A percentile compares a stretch with the other conserved stretches of the same genome.
These are phyloP conservation scores for Acanthococcus lagerstroemiae DNA, from an alignment of 2,888 invertebrate genomes.

Conservation along the genomic window DNA sequence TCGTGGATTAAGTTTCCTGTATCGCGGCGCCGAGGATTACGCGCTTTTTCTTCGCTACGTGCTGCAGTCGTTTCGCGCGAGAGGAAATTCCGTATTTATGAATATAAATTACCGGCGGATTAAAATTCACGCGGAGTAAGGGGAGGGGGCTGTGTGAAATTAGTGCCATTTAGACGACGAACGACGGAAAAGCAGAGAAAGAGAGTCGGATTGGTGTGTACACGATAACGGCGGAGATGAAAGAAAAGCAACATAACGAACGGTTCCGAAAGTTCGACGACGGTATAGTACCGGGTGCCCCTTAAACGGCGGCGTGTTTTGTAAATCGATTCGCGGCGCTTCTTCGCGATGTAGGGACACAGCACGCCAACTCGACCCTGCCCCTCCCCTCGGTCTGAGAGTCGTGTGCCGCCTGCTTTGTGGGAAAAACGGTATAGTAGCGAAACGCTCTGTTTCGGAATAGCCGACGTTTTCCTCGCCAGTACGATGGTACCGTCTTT, in stretches of 20 bases:
- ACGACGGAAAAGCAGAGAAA: not conserved
- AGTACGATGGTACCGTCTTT: slow-evolving; percentile 7
- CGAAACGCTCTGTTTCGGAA: not conserved
- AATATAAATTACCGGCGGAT: not conserved
- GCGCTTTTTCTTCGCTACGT: too few relatives aligned
- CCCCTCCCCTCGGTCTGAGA: too few relatives aligned
- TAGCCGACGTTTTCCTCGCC: not conserved
- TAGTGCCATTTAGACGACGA: not conserved
- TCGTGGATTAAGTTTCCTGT: too few relatives aligned
- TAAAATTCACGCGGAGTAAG: not conserved
- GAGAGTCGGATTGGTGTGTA: too few relatives aligned
- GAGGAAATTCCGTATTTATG: not conserved
- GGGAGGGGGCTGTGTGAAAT: too few relatives aligned
- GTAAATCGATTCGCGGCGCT: slow-evolving; percentile 16
- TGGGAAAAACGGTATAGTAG: not conserved
- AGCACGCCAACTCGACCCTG: not conserved
- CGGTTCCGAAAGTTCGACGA: not conserved
- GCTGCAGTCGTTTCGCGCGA: too few relatives aligned
- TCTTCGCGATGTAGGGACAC: not conserved
- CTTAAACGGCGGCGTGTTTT: slow-evolving; percentile 4
- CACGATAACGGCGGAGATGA: not conserved
- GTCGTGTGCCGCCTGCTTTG: too few relatives aligned
- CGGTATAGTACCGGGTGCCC: slow-evolving; percentile 5
- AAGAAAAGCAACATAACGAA: not conserved
- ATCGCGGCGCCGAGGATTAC: too few relatives aligned